Base-by-base conservation (phyloP, 2,113 vertebrate genomes). In the Trochalopteron elliotii region DNA sequence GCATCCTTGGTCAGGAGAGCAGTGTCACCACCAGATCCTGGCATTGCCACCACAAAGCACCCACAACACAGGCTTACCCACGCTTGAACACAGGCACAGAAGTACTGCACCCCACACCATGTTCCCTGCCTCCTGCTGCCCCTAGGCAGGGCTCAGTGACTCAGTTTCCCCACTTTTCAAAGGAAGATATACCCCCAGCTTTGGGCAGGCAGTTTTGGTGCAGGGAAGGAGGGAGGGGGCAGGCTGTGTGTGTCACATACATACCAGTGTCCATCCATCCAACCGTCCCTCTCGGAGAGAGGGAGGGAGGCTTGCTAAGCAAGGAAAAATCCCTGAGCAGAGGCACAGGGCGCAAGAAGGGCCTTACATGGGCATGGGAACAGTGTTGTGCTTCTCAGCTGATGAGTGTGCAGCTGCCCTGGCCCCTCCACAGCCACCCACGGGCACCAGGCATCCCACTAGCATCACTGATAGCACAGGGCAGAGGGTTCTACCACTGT, bases 291-390 rank as follows among this genome's bases (percentile, higher is more conserved):
- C 40, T 85, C 1, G 0, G 24, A 76, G 19, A 52, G 67, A 87
- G 76, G 67, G 79, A 88, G 61, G 70, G 65, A 95, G 27, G 65
- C 72, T 97, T 92, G 75, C 96, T 96, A 93, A 95, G 92, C 89
- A 2, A 92, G 72, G 80, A 96, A 97, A 89, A 97, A 97, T 97
- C 95, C 90, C 85, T 4, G 57, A 85, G 93, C 2, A 0, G 69
- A 89, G 76, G 76, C 53, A 9, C 87, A 16, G 27, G 69, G 57
- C 0, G 8, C 24, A 1, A 92, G 80, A 91, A 94, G 95, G 93
- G 75, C 96, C 96, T 97, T 97, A 97, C 94, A 95, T 97, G 96
- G 96, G 67, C 95, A 97, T 95, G 82, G 88, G 79, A 96, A 90
- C 67, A 4, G 79, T 9, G 2, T 45, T 7, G 31, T 80, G 70